A percentile compares a stretch with the other conserved stretches of the same genome.
phyloP scores from a whole-genome alignment of 2,113 vertebrate species.

The Trochalopteron elliotii region DNA sequence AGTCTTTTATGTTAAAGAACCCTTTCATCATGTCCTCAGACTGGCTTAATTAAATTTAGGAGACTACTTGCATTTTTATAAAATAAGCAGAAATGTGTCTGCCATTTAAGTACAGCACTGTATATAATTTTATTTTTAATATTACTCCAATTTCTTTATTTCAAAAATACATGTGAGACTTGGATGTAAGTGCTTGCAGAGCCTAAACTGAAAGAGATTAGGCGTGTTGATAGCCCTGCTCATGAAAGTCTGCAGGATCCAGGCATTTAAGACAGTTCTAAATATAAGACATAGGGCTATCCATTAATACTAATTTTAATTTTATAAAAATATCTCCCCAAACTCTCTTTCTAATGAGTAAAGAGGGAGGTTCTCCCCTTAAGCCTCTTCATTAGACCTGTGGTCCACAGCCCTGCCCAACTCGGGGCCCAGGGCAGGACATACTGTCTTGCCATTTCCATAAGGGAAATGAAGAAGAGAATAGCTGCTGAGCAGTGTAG shows the following conservation, averaged over 20 bases:
- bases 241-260: background rate
- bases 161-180: background rate
- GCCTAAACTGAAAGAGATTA: background rate
- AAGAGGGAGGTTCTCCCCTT: background rate
- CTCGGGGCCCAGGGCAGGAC: background rate
- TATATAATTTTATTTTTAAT: conserved; percentile 28
- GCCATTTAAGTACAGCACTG: background rate
- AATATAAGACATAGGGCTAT: background rate
- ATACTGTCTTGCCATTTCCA: background rate
- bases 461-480: background rate
- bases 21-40: conserved; percentile 45
- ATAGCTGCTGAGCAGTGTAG: background rate
- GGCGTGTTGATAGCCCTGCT: background rate
- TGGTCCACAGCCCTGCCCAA: background rate
- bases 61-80: background rate
- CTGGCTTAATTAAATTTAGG: conserved; percentile 53
- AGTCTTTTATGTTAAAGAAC: conserved; percentile 43
- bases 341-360: background rate
- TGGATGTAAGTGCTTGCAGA: background rate
- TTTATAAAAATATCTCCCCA: background rate
- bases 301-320: background rate
- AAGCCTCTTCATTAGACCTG: background rate
- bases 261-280: background rate
- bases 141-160: background rate
- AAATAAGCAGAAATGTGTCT: conserved; percentile 8